Conservation (phyloP, 1,140 invertebrate genomes). For the Musca domestica region DNA sequence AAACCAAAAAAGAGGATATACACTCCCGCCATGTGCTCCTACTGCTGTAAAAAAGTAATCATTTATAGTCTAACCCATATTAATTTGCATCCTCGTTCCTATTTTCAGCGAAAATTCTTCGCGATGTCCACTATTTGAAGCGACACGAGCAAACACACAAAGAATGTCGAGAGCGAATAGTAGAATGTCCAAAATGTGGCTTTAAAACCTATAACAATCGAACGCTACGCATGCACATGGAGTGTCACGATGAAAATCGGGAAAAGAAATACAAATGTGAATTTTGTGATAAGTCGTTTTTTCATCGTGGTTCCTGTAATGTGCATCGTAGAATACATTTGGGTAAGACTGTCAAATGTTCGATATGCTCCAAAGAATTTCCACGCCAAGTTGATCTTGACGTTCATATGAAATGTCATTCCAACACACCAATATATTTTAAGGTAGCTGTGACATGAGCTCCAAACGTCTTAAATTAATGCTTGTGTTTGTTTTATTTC, state of each 20-base stretch:
- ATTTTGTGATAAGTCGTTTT: conserved; percentile 20
- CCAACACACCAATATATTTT: background rate
- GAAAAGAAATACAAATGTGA: conserved; percentile 16
- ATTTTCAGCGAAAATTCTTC: background rate
- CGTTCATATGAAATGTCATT: conserved; percentile 3
- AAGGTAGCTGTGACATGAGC: too few relatives aligned
- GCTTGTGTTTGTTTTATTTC: too few relatives aligned
- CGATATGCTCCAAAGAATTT: conserved; percentile 15
- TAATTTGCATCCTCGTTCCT: background rate
- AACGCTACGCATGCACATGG: background rate
- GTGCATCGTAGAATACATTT: conserved; percentile 16
- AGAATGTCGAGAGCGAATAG: conserved; percentile 2
- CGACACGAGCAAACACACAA: conserved; percentile 8
- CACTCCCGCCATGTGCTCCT: background rate
- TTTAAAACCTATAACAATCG: conserved; percentile 4
- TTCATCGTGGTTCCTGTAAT: conserved; percentile 1
- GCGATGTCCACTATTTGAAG: background rate
- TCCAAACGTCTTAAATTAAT: too few relatives aligned
- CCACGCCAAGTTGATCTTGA: conserved; percentile 14
- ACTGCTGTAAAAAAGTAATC: background rate
- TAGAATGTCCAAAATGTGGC: background rate
- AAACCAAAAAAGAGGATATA: background rate
- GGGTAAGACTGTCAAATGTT: conserved; percentile 2
- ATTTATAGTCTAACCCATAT: background rate
- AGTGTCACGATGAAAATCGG: conserved; percentile 11